Percentiles rank a stretch among this genome's conserved stretches.
Conservation (phyloP, 2,888 invertebrate species). For the Agriotes lineatus region DNA sequence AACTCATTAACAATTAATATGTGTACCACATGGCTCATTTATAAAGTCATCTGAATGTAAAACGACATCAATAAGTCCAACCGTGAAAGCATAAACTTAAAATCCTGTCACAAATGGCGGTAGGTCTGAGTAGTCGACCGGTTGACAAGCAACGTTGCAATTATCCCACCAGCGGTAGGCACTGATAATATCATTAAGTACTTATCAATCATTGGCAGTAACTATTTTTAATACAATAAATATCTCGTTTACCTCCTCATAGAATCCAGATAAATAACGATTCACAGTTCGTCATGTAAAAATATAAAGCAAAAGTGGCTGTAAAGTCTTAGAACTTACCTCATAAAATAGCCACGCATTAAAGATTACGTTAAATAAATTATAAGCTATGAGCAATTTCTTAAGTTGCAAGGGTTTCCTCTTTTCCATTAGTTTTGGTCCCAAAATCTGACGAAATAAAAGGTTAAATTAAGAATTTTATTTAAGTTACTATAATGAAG, state of each 20-base stretch:
- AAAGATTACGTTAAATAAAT: slow-evolving; percentile 87
- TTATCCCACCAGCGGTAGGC: slow-evolving; percentile 91
- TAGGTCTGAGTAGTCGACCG: slow-evolving; percentile 89
- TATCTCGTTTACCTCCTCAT: too few relatives aligned
- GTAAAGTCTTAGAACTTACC: slow-evolving; percentile 75
- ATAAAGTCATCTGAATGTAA: too few relatives aligned
- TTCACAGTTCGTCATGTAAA: too few relatives aligned
- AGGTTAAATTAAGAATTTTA: not conserved
- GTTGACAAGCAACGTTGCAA: slow-evolving; percentile 88
- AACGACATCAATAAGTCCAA: too few relatives aligned
- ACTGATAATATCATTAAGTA: slow-evolving; percentile 65
- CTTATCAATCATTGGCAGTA: slow-evolving; percentile 10
- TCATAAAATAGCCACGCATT: slow-evolving; percentile 92
- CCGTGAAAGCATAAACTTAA: not conserved
- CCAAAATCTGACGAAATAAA: slow-evolving; percentile 74
- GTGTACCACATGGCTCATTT: too few relatives aligned
- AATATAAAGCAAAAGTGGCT: too few relatives aligned
- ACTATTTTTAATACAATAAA: too few relatives aligned
- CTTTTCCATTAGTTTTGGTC: slow-evolving; percentile 92
- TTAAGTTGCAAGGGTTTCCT: slow-evolving; percentile 86
- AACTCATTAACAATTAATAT: too few relatives aligned
- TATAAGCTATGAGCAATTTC: slow-evolving; percentile 74
- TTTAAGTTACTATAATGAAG: not conserved
- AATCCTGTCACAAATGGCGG: slow-evolving; percentile 85
- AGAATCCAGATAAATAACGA: too few relatives aligned